Conservation (phyloP, 2,888 invertebrate species). For the Archips crataeganus region DNA sequence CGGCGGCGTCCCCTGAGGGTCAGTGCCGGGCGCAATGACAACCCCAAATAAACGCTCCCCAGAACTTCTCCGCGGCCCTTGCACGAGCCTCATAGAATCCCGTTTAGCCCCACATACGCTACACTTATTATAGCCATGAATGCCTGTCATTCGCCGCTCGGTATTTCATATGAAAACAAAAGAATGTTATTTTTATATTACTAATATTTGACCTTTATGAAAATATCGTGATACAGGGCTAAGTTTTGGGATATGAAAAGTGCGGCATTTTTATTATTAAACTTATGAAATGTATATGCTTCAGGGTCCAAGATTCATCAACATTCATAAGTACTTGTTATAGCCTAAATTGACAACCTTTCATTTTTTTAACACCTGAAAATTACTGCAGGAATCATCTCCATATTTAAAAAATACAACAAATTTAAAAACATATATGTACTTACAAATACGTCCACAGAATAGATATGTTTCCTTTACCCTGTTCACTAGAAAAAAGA, state of each 20-base stretch:
- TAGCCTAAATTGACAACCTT: too few relatives aligned
- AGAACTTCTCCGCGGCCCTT: conserved; percentile 45
- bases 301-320: too few relatives aligned
- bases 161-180: conserved; percentile 42
- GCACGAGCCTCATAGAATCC: conserved; percentile 74
- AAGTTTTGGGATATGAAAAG: background rate
- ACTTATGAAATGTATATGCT: background rate
- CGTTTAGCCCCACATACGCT: conserved; percentile 60
- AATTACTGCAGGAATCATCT: too few relatives aligned
- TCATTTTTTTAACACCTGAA: too few relatives aligned
- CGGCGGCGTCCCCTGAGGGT: conserved; percentile 67
- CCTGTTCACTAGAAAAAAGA: too few relatives aligned
- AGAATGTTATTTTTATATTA: conserved; percentile 36
- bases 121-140: conserved; percentile 16
- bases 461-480: too few relatives aligned
- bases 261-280: background rate
- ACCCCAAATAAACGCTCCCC: conserved; percentile 77
- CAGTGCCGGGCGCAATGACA: conserved; percentile 77
- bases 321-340: too few relatives aligned
- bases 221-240: conserved; percentile 12
- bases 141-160: conserved; percentile 29
- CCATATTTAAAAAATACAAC: too few relatives aligned
- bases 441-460: too few relatives aligned
- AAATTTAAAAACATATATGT: too few relatives aligned
- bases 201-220: conserved; percentile 31